Evolutionary conservation across 1,140 invertebrate genomes (phyloP), one percentile per base, ranked within the genome.

Genomic region (Cherax quadricarinatus): DNA sequence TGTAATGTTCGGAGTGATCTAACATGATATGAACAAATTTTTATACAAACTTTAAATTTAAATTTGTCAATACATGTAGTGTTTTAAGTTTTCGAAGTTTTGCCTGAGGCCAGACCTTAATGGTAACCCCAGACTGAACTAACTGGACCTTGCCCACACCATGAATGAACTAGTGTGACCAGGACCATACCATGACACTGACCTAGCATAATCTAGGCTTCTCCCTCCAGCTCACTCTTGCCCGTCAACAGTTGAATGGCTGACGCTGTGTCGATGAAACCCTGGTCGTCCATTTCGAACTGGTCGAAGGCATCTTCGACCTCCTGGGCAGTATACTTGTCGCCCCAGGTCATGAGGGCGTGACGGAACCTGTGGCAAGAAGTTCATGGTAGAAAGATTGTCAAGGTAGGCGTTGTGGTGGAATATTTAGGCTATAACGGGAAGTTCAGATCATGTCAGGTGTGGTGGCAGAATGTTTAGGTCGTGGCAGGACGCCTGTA

Each of bases 251-350:
- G 97, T 94, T 96, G 96, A 95, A 98, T 98, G 94, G 99, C 97
- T 95, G 97, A 97, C 92, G 96, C 96, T 95, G 98, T 98, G 96
- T 99, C 98, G 94, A 99, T 98, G 96, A 97, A 97, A 95, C 98
- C 98, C 94, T 97, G 97, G 95, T 98, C 97, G 95, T 99, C 98
- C 94, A 99, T 98, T 53, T 98, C 98, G 96, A 99, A 98, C 95
- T 98, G 98, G 95, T 99, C 98, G 95, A 97, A 99, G 78, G 98
- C 98, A 95, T 99, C 98, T 95, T 98, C 97, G 94, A 98, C 97
- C 96, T 99, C 98, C 95, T 98, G 97, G 94, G 97, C 96, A 94
- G 97, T 96, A 96, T 99, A 99, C 96, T 99, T 99, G 95, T 99
- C 98, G 94, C 99, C 98, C 97, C 97, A 99, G 95, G 98, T 98